These are phyloP conservation scores for Ophion ellenae DNA, from an alignment of 2,888 invertebrate species.

Conservation along the genomic window DNA sequence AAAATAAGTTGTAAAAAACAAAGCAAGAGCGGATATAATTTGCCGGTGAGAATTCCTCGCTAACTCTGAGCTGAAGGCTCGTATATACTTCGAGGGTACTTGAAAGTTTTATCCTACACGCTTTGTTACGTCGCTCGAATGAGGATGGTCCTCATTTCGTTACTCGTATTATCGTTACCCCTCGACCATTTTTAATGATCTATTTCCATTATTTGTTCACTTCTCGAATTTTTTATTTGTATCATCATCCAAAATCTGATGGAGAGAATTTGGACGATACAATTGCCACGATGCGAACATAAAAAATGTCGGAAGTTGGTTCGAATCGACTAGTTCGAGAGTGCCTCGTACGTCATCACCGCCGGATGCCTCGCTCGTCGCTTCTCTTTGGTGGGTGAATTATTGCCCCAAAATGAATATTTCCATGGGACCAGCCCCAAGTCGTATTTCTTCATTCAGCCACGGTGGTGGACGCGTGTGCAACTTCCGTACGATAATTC, in stretches of 20 bases:
- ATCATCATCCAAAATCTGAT: too few relatives aligned
- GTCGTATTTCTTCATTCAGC: slow-evolving; percentile 15
- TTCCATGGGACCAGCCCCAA: neutral
- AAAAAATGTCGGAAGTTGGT: neutral
- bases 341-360: too few relatives aligned
- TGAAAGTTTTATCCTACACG: neutral
- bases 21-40: slow-evolving; percentile 10
- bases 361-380: too few relatives aligned
- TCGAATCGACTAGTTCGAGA: neutral
- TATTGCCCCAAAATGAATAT: slow-evolving; percentile 24
- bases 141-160: neutral
- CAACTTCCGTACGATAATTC: slow-evolving; percentile 20
- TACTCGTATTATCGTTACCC: neutral
- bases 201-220: too few relatives aligned
- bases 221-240: neutral
- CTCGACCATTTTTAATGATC: too few relatives aligned
- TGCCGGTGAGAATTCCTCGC: slow-evolving; percentile 20
- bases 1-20: slow-evolving; percentile 10
- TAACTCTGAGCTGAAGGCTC: neutral
- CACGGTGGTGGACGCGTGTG: slow-evolving; percentile 6
- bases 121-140: too few relatives aligned
- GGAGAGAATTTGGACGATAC: too few relatives aligned
- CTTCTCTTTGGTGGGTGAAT: neutral
- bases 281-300: too few relatives aligned
- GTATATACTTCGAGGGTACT: neutral